phyloP scores from a whole-genome alignment of 1,140 invertebrate genomes.

The Diachasmimorpha longicaudata region DNA sequence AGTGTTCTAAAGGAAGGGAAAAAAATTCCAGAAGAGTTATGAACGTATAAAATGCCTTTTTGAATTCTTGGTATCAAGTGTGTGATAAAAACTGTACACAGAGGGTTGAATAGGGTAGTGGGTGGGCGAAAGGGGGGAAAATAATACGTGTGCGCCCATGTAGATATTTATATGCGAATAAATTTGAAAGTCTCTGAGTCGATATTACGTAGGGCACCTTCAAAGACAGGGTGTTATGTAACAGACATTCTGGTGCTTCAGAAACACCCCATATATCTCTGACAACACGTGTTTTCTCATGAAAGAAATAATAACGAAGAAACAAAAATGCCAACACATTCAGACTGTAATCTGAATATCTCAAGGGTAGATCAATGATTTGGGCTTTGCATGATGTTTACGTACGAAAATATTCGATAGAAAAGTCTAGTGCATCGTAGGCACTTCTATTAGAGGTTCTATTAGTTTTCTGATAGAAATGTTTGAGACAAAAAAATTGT shows the following conservation, averaged over 20 bases:
- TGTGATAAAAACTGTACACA: constrained; percentile 28
- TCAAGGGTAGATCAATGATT: neutral
- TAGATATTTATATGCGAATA: constrained; percentile 7
- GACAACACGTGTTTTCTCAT: neutral
- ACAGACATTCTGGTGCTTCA: neutral
- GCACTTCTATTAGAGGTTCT: no score
- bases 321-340: neutral
- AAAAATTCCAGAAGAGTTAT: constrained; percentile 9
- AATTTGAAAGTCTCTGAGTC: constrained; percentile 1
- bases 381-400: no score
- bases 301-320: neutral
- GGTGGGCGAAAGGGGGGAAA: neutral
- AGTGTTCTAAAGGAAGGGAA: neutral
- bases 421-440: no score
- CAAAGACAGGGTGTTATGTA: neutral
- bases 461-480: no score
- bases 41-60: constrained; percentile 22
- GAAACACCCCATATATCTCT: neutral
- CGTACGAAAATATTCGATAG: no score
- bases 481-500: no score
- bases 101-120: constrained; percentile 2
- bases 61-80: neutral
- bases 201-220: neutral
- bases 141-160: neutral
- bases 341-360: neutral